Percentiles rank a stretch among this genome's conserved stretches.
These are phyloP conservation scores for Parnassius apollo DNA, from an alignment of 2,888 invertebrate species.

Conservation along the genomic window DNA sequence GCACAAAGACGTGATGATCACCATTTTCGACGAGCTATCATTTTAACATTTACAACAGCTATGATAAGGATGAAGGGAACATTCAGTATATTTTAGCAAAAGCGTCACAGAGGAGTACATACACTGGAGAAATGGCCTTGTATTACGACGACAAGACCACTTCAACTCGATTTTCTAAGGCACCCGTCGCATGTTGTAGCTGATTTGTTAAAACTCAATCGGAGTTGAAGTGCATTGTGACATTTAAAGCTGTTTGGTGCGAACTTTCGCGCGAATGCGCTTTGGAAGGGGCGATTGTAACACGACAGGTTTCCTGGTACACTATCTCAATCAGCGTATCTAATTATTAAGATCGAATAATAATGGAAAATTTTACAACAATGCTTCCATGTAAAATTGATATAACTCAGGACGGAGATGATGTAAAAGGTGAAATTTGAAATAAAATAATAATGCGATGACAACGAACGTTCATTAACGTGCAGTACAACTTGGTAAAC, in stretches of 20 bases:
- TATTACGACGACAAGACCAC: constrained; percentile 33
- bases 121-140: constrained; percentile 41
- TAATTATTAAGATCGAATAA: constrained; percentile 17
- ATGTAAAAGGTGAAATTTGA: constrained; percentile 48
- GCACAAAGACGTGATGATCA: constrained; percentile 47
- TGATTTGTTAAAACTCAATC: constrained; percentile 28
- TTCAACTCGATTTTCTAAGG: constrained; percentile 35
- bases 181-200: constrained; percentile 7
- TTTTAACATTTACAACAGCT: constrained; percentile 62
- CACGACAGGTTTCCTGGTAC: constrained; percentile 45
- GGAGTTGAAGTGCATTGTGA: constrained; percentile 49
- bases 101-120: constrained; percentile 60
- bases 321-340: constrained; percentile 24
- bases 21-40: constrained; percentile 65
- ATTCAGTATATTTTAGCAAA: constrained; percentile 53
- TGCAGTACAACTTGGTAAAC: constrained; percentile 57
- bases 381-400: constrained; percentile 73
- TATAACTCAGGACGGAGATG: constrained; percentile 53
- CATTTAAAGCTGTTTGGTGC: constrained; percentile 51
- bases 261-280: constrained; percentile 51
- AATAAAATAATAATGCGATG: constrained; percentile 45
- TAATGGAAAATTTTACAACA: constrained; percentile 54
- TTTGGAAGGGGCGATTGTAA: constrained; percentile 75
- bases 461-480: constrained; percentile 52
- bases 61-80: constrained; percentile 45